Conservation (phyloP, 2,888 invertebrate genomes). For the Masnerella sp. region DNA sequence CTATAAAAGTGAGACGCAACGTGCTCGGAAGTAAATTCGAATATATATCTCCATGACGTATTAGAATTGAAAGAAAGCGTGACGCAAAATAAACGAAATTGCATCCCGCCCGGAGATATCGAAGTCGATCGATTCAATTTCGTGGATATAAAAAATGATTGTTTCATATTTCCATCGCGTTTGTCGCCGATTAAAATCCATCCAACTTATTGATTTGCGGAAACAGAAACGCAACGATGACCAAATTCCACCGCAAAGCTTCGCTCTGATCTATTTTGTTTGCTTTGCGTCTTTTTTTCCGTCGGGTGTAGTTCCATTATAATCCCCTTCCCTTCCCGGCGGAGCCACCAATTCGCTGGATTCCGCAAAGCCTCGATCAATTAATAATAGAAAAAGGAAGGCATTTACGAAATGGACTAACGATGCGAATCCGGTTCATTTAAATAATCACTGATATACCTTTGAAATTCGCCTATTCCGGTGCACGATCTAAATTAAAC, state of each 20-base stretch:
- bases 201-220: background rate
- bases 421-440: conserved; percentile 14
- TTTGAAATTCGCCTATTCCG: background rate
- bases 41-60: conserved; percentile 29
- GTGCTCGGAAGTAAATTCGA: conserved; percentile 23
- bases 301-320: conserved; percentile 8
- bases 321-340: background rate
- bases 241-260: conserved; percentile 6
- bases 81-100: conserved; percentile 23
- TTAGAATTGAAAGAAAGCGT: conserved; percentile 27
- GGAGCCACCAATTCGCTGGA: background rate
- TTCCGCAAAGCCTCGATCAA: conserved; percentile 9
- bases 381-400: conserved; percentile 21
- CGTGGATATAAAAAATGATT: conserved; percentile 17
- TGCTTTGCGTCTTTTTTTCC: conserved; percentile 10
- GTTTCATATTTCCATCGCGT: background rate
- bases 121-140: conserved; percentile 1
- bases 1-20: conserved; percentile 30
- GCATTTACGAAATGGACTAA: conserved; percentile 22
- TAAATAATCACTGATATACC: conserved; percentile 23
- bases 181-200: no score
- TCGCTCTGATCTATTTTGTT: conserved; percentile 4
- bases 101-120: conserved; percentile 2
- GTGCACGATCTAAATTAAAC: conserved; percentile 24
- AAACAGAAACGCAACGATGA: background rate